Conservation (phyloP, 2,888 invertebrate genomes). For the Koerneria pararmatus region DNA sequence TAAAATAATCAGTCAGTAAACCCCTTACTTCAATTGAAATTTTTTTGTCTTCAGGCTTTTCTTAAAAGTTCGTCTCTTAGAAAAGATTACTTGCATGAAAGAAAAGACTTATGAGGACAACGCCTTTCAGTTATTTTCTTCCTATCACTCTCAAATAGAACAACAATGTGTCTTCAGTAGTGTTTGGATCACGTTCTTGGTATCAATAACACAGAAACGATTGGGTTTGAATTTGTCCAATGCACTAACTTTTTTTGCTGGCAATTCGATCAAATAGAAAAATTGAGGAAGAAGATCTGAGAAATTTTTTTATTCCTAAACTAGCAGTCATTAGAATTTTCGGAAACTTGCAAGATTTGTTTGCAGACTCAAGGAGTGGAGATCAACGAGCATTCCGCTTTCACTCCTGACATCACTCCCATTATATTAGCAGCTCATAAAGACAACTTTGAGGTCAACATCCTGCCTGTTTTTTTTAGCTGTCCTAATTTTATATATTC, state of each 20-base stretch:
- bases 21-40: too few species aligned
- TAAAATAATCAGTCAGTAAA: too few species aligned
- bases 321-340: too few species aligned
- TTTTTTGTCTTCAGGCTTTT: too few species aligned
- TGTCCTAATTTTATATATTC: neutral
- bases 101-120: too few species aligned
- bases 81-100: too few species aligned
- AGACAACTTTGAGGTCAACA: slow-evolving; percentile 66
- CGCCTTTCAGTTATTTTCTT: too few species aligned
- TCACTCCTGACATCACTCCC: slow-evolving; percentile 95
- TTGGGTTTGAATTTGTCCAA: neutral
- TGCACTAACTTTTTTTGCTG: neutral
- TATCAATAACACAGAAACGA: neutral
- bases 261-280: neutral
- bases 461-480: too few species aligned
- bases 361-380: slow-evolving; percentile 53
- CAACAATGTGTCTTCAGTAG: too few species aligned
- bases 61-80: too few species aligned
- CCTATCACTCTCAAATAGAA: too few species aligned
- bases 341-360: neutral
- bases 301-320: neutral
- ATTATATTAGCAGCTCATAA: slow-evolving; percentile 92
- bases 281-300: neutral
- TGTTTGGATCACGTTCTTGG: too few species aligned
- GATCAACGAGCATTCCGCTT: slow-evolving; percentile 66